Conservation (phyloP, 1,140 invertebrate genomes). For the Helicoverpa armigera region DNA sequence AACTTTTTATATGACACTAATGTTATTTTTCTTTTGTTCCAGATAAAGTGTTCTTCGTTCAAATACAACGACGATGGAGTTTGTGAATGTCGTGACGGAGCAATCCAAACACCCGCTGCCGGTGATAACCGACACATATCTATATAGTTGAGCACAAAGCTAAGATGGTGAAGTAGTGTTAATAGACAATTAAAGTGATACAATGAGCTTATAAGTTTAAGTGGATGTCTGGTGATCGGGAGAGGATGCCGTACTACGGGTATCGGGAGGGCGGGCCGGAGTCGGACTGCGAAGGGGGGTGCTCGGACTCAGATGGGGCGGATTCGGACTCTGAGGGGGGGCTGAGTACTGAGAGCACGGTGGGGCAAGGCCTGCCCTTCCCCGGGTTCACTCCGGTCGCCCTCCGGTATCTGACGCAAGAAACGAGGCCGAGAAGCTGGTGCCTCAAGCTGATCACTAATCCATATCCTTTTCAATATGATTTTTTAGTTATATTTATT, state of each 20-base stretch:
- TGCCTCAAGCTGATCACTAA: constrained; percentile 98
- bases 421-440: constrained; percentile 94
- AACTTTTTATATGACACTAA: constrained; percentile 32
- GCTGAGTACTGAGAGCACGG: constrained; percentile 86
- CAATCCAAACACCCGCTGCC: constrained; percentile 69
- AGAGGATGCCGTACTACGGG: constrained; percentile 85
- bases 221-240: constrained; percentile 69
- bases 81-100: constrained; percentile 54
- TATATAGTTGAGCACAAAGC: constrained; percentile 75
- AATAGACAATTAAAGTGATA: constrained; percentile 74
- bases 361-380: constrained; percentile 92
- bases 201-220: constrained; percentile 84
- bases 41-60: constrained; percentile 65
- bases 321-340: constrained; percentile 88
- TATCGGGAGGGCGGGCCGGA: constrained; percentile 76
- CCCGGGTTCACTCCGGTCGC: constrained; percentile 95
- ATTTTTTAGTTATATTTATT: constrained; percentile 2
- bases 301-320: constrained; percentile 85
- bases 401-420: constrained; percentile 95
- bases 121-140: constrained; percentile 75
- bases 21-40: constrained; percentile 70
- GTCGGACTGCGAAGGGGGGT: constrained; percentile 76
- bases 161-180: constrained; percentile 78
- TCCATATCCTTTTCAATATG: constrained; percentile 97
- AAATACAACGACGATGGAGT: constrained; percentile 65